Evolutionary conservation across 1,140 invertebrate genomes (phyloP).

Genomic region (Meteorus sp.): DNA sequence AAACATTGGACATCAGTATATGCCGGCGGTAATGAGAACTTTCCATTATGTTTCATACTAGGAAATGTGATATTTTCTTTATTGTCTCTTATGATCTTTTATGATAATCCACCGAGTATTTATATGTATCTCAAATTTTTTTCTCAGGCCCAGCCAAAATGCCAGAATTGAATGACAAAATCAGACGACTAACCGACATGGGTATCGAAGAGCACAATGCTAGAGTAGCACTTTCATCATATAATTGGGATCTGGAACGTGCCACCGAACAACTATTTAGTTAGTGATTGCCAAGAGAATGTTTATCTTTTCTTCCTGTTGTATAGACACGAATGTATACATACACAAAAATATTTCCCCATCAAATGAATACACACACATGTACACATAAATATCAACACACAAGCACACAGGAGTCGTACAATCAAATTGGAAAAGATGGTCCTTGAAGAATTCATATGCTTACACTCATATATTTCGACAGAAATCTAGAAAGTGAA

Average conservation of each 20-base stretch:
- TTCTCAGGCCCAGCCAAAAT: slow-evolving; percentile 68
- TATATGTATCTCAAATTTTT: too few species aligned
- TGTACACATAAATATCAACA: too few species aligned
- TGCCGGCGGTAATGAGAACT: slow-evolving; percentile 87
- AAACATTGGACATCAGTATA: slow-evolving; percentile 94
- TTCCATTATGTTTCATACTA: too few species aligned
- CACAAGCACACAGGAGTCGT: too few species aligned
- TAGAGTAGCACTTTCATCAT: slow-evolving; percentile 81
- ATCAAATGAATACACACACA: slow-evolving; percentile 1
- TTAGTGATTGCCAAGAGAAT: slow-evolving; percentile 63
- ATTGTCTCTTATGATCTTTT: slow-evolving; percentile 1
- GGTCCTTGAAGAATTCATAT: too few species aligned
- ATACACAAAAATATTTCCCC: slow-evolving; percentile 6
- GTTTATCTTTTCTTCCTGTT: slow-evolving; percentile 21
- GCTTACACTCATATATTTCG: too few species aligned
- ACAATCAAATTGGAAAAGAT: too few species aligned
- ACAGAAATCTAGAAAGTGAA: too few species aligned
- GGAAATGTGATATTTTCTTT: neutral
- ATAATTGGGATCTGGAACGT: slow-evolving; percentile 86
- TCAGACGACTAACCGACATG: slow-evolving; percentile 82
- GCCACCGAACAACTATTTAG: slow-evolving; percentile 88
- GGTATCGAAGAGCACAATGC: slow-evolving; percentile 84
- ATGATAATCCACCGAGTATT: neutral
- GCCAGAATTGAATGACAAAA: slow-evolving; percentile 80
- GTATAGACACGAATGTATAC: slow-evolving; percentile 6